Conservation (phyloP, 2,113 vertebrate genomes). For the Microcebus jonahi region DNA sequence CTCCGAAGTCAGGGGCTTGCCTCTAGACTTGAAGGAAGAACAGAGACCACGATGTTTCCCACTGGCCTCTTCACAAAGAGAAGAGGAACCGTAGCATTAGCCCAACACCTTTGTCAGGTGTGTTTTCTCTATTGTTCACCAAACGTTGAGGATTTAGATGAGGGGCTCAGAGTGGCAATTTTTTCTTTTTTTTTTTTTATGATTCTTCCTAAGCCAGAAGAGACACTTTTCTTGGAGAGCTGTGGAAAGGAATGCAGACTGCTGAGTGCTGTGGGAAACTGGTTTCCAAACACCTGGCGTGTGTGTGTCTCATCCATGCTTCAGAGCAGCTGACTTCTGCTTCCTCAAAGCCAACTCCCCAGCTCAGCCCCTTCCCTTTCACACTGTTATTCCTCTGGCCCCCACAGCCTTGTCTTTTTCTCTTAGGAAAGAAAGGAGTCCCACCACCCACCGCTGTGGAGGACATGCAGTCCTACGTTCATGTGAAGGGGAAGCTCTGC, state of each 20-base stretch:
- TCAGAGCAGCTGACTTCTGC: constrained; percentile 59
- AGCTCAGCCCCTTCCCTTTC: not conserved
- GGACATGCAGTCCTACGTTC: not conserved
- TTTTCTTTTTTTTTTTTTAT: constrained; percentile 21
- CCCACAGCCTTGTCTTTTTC: not conserved
- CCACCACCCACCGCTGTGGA: not conserved
- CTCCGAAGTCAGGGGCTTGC: not conserved
- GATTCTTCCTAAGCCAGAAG: constrained; percentile 46
- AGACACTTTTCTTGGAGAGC: constrained; percentile 60
- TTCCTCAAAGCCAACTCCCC: constrained; percentile 33
- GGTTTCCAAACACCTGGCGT: constrained; percentile 60
- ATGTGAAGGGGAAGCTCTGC: not conserved
- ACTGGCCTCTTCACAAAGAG: not conserved
- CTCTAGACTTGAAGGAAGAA: not conserved
- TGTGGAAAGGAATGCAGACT: constrained; percentile 53
- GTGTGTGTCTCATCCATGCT: constrained; percentile 38
- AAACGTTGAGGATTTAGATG: not conserved
- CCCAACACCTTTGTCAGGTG: not conserved
- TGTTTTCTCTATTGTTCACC: constrained; percentile 30
- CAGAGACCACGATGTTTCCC: not conserved
- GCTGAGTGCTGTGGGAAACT: not conserved
- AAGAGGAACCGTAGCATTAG: not conserved
- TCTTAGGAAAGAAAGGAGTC: not conserved
- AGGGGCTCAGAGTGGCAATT: not conserved
- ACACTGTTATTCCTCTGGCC: not conserved